These are phyloP conservation scores for Salmo trutta DNA, from an alignment of 2,797 vertebrate species.

Conservation along the genomic window DNA sequence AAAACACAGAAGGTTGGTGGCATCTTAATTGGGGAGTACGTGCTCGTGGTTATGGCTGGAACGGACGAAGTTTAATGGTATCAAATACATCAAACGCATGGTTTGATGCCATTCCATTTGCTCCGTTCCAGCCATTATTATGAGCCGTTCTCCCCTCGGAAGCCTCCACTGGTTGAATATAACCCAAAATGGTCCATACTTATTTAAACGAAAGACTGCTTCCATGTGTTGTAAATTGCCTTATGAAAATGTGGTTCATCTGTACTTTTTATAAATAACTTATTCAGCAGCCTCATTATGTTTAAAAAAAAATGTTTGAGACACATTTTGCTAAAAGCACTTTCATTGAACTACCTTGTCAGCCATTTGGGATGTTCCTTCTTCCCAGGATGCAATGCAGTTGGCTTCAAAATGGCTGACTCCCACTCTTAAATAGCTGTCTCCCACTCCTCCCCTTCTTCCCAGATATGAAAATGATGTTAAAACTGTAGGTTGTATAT, in stretches of 20 bases:
- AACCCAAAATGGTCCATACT: neutral
- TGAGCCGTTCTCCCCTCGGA: too few species aligned
- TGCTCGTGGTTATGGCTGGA: too few species aligned
- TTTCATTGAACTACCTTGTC: neutral
- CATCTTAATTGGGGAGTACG: too few species aligned
- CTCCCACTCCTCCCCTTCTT: neutral
- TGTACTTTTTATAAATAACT: slow-evolving; percentile 1
- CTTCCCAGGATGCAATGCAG: slow-evolving; percentile 10
- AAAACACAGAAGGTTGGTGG: neutral
- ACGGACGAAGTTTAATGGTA: too few species aligned
- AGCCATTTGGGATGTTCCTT: slow-evolving; percentile 20
- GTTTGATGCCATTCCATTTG: too few species aligned
- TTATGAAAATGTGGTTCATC: neutral
- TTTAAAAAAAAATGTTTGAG: neutral
- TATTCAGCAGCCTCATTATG: neutral
- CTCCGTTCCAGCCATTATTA: too few species aligned
- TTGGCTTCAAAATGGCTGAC: slow-evolving; percentile 15
- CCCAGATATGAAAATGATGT: slow-evolving; percentile 9
- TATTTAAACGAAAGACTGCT: neutral
- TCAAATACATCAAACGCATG: too few species aligned
- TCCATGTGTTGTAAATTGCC: neutral
- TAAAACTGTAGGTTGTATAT: slow-evolving; percentile 44
- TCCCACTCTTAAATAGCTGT: neutral
- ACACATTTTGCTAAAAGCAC: neutral
- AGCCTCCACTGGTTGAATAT: slow-evolving; percentile 1